Evolutionary conservation across 2,888 invertebrate genomes (phyloP), one percentile per base, ranked within the genome.

Genomic region (Autographa gamma): DNA sequence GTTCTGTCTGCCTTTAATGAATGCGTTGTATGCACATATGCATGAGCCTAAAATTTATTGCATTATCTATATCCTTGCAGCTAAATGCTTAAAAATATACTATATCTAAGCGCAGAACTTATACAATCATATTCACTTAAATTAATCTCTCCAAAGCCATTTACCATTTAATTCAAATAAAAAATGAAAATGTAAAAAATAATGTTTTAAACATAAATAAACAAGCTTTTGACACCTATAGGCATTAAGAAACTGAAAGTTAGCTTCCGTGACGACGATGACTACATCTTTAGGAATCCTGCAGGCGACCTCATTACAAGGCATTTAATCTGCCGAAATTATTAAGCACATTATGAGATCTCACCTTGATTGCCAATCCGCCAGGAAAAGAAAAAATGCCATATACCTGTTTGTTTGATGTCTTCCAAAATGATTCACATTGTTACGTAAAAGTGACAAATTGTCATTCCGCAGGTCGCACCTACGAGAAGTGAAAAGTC

Each of bases 391-490:
- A 19, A 38, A 67, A 64, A 48, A 64, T n/a, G 25, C 25, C 54
- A 19, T 38, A 0, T 25, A 59, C 1, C 25, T 13, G 67, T 64
- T 41, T 59, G 66, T 77, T 73, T 69, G 7, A 60, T 65, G 56
- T 64, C 31, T 68, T 77, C 79, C 63, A 70, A 25, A 77, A 72
- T 76, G 72, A 81, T 69, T 81, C 69, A 74, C 60, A 52, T 25
- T 60, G 52, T 82, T 79, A 82, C 74, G 73, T 82, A 79, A 82
- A 69, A 48, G 61, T 61, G 61, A 59, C 61, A 65, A 71, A 74
- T 63, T 63, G 72, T 77, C 67, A 79, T 73, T 76, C 63, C 59
- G 62, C 13, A 60, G 62, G 63, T 71, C 61, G 31, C 66, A 65
- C 43, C 63, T 25, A 60, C 66, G 67, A 19, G 31, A 38, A 71